Conservation (phyloP, 1,140 invertebrate genomes). For the Rhynchophorus ferrugineus region DNA sequence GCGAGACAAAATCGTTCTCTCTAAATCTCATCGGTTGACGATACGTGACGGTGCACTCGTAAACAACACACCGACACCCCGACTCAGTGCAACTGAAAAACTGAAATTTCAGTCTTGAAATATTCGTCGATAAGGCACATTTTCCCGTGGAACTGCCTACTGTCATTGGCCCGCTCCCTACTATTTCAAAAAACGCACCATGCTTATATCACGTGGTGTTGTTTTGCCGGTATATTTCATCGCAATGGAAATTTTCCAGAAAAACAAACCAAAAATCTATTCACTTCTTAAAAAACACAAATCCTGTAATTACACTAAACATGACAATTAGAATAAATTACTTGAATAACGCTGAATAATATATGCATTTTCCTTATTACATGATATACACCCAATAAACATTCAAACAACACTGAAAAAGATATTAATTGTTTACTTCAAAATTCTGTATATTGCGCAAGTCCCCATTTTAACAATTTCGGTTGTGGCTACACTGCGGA, state of each 20-base stretch:
- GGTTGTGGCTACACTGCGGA: too few species aligned
- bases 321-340: too few species aligned
- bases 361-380: too few species aligned
- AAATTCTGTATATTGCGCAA: not conserved
- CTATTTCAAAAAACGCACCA: slow-evolving; percentile 16
- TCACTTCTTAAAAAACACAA: too few species aligned
- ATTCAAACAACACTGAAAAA: not conserved
- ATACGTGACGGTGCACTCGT: slow-evolving; percentile 14
- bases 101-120: slow-evolving; percentile 23
- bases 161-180: slow-evolving; percentile 17
- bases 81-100: not conserved
- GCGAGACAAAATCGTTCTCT: slow-evolving; percentile 8
- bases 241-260: not conserved
- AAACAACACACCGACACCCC: slow-evolving; percentile 6
- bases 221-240: slow-evolving; percentile 27
- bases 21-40: slow-evolving; percentile 15
- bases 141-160: slow-evolving; percentile 15
- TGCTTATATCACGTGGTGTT: slow-evolving; percentile 35
- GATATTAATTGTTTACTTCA: not conserved
- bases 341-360: too few species aligned
- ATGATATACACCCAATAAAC: too few species aligned
- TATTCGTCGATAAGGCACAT: slow-evolving; percentile 25
- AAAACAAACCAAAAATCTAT: not conserved
- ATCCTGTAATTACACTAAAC: too few species aligned
- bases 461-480: too few species aligned